Evolutionary conservation across 2,113 vertebrate genomes (phyloP).

Genomic region (Sciurus niger): DNA sequence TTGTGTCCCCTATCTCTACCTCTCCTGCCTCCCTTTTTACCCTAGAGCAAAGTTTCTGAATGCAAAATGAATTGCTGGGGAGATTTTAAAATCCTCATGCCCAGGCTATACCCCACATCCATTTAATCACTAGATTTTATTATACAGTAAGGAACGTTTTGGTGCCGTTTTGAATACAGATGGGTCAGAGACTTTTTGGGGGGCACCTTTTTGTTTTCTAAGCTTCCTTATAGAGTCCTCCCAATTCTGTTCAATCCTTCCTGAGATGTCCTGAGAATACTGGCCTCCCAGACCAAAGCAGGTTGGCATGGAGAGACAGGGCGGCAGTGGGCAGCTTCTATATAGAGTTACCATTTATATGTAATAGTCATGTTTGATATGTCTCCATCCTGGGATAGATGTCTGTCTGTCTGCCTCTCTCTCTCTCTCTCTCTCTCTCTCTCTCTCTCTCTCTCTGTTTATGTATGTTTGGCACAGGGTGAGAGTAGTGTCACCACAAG

Average conservation of each 20-base stretch:
- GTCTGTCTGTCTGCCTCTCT: too few species aligned
- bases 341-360: background rate
- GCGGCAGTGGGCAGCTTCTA: background rate
- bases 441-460: too few species aligned
- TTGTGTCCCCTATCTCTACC: background rate
- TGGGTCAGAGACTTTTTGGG: background rate
- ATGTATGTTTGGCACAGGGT: background rate
- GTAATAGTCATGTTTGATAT: background rate
- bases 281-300: background rate
- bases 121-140: background rate
- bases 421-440: too few species aligned
- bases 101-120: background rate
- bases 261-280: background rate
- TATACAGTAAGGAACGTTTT: background rate
- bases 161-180: background rate
- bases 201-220: background rate
- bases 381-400: background rate
- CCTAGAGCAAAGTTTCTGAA: background rate
- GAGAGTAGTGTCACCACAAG: background rate
- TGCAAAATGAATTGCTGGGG: background rate
- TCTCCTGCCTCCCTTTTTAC: background rate
- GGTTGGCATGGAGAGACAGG: background rate
- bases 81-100: background rate
- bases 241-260: background rate
- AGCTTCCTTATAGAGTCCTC: slow-evolving; percentile 24